Base-by-base conservation (phyloP, 1,140 invertebrate genomes). In the Formica exsecta region DNA sequence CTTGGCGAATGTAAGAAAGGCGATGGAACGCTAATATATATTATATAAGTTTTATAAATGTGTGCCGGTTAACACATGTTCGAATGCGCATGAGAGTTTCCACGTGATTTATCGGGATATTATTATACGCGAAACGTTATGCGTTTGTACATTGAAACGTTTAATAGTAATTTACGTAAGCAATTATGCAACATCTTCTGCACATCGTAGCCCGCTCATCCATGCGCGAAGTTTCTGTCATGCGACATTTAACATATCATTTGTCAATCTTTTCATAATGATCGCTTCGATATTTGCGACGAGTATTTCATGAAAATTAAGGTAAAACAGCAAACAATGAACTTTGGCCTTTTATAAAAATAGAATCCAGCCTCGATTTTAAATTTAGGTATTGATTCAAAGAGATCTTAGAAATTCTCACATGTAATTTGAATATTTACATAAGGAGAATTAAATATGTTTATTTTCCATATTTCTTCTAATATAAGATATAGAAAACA, bases 91-190 rank as follows among this genome's bases (percentile, higher is more conserved):
- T 38, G 32, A 70, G 38, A 73, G 25, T 59, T 38, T 29, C 36
- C 38, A 41, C n/a, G 38, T 83, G 68, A 74, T 83, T 32, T 74
- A 83, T 62, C 41, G 8, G n/a, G 5, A n/a, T 16, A 44, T 73
- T 36, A 2, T 19, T 13, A 44, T 61, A 25, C 38, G 54, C 25
- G 54, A 83, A 25, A 32, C 9, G 19, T 51, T n/a, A 71, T 25
- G 29, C 9, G 13, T 44, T 32, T 22, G 38, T 54, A 29, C 68
- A 61, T 73, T 44, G 54, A 61, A 68, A 48, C 1, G 9, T 44
- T 57, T 25, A 73, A 44, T 25, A 61, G 8, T 74, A 83, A 83
- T 83, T 83, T 83, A 83, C 68, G 79, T 83, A 83, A 83, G 79
- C 68, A 61, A 62, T 83, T 83, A 62, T 25, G 38, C 13, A 83